Evolutionary conservation across 2,113 vertebrate genomes (phyloP).

Genomic region (Cyphotilapia sp.): DNA sequence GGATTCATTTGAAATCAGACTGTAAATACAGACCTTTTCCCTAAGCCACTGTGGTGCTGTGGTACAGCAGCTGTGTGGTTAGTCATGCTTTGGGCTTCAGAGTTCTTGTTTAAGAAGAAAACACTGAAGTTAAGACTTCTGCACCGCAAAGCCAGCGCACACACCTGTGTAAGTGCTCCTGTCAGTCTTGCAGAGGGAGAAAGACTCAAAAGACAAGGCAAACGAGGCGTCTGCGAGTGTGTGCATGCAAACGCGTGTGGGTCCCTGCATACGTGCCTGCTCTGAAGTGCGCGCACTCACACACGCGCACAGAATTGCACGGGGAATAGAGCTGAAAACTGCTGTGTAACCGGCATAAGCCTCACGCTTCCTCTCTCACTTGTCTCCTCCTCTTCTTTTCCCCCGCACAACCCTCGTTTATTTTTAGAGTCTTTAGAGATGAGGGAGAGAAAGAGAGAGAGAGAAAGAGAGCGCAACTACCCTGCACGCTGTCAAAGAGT

Average conservation of each 20-base stretch:
- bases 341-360: constrained; percentile 50
- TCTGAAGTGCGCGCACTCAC: background rate
- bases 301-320: background rate
- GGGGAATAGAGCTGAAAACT: constrained; percentile 36
- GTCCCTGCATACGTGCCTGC: background rate
- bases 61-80: background rate
- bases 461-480: constrained; percentile 42
- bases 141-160: background rate
- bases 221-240: background rate
- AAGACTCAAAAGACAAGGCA: background rate
- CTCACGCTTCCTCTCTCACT: background rate
- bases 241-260: background rate
- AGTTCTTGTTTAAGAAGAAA: background rate
- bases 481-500: constrained; percentile 43
- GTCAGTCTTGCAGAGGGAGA: background rate
- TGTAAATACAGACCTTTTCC: background rate
- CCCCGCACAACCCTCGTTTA: constrained; percentile 30
- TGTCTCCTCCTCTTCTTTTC: background rate
- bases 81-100: background rate
- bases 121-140: background rate
- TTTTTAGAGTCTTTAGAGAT: constrained; percentile 58
- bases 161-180: background rate
- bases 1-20: background rate
- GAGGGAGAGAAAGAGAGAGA: constrained; percentile 28
- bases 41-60: background rate